Evolutionary conservation across 2,888 invertebrate genomes (phyloP).

Genomic region (Idaea straminata): DNA sequence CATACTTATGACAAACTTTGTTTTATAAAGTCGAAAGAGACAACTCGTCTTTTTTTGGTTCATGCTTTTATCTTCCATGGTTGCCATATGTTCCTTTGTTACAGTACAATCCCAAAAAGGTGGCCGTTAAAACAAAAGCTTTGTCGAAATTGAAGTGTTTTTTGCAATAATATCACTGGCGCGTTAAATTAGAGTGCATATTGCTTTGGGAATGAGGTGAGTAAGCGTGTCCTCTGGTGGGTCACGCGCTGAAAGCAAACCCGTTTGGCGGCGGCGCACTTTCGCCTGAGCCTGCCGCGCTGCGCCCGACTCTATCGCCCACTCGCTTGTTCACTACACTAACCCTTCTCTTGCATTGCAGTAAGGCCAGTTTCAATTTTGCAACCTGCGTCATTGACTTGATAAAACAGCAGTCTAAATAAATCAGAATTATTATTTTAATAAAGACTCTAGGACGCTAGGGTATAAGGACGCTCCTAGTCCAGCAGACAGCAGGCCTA

Average conservation of each 20-base stretch:
- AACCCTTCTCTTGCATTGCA: slow-evolving; percentile 28
- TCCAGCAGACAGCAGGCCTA: background rate
- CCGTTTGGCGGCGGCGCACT: slow-evolving; percentile 62
- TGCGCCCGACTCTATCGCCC: slow-evolving; percentile 58
- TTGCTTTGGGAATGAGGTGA: slow-evolving; percentile 48
- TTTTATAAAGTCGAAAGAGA: background rate
- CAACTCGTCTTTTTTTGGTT: background rate
- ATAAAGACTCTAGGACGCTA: slow-evolving; percentile 1
- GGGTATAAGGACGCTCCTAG: too few relatives aligned
- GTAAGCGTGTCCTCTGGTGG: slow-evolving; percentile 69
- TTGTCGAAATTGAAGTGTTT: slow-evolving; percentile 21
- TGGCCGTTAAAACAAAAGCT: slow-evolving; percentile 26
- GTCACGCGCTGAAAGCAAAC: slow-evolving; percentile 75
- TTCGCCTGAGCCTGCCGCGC: slow-evolving; percentile 72
- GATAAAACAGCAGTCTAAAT: slow-evolving; percentile 9
- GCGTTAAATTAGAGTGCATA: slow-evolving; percentile 40
- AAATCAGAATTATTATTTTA: background rate
- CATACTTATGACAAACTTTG: background rate
- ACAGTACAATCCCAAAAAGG: slow-evolving; percentile 16
- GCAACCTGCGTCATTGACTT: background rate
- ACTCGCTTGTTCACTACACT: slow-evolving; percentile 51
- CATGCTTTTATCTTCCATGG: slow-evolving; percentile 9
- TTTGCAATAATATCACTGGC: slow-evolving; percentile 33
- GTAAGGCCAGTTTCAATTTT: slow-evolving; percentile 11
- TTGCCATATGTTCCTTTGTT: slow-evolving; percentile 24